Evolutionary conservation across 1,140 invertebrate genomes (phyloP).

Genomic region (Euwallacea fornicatus): DNA sequence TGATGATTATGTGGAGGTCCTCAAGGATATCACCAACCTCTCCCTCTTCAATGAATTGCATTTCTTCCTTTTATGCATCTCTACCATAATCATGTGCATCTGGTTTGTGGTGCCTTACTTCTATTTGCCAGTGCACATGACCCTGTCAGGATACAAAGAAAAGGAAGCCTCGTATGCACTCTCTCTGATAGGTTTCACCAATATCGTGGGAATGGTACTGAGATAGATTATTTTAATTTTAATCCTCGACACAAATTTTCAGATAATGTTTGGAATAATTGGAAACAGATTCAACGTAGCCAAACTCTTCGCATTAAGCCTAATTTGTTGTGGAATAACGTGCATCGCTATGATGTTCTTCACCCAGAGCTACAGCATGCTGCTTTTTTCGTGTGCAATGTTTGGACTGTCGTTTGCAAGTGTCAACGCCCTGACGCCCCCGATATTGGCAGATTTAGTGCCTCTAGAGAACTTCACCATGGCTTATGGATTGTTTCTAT

Average conservation of each 20-base stretch:
- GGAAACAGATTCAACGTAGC: slow-evolving; percentile 86
- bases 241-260: slow-evolving; percentile 38
- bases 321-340: slow-evolving; percentile 72
- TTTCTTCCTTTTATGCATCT: slow-evolving; percentile 78
- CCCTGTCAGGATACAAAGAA: slow-evolving; percentile 64
- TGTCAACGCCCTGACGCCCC: slow-evolving; percentile 83
- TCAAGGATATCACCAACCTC: slow-evolving; percentile 75
- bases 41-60: slow-evolving; percentile 76
- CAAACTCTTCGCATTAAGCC: slow-evolving; percentile 76
- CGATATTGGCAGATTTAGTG: slow-evolving; percentile 80
- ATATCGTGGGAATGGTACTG: slow-evolving; percentile 83
- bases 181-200: slow-evolving; percentile 83
- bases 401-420: slow-evolving; percentile 87
- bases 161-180: slow-evolving; percentile 73
- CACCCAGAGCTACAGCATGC: slow-evolving; percentile 61
- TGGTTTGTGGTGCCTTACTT: slow-evolving; percentile 92
- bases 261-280: slow-evolving; percentile 84
- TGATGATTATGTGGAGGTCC: slow-evolving; percentile 67
- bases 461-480: slow-evolving; percentile 81
- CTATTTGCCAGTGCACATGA: slow-evolving; percentile 77
- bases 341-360: slow-evolving; percentile 71
- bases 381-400: slow-evolving; percentile 62
- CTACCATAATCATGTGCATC: slow-evolving; percentile 82
- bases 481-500: slow-evolving; percentile 82
- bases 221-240: background rate